Base-by-base conservation (phyloP, 1,140 invertebrate genomes). In the Phenacoccus solenopsis region DNA sequence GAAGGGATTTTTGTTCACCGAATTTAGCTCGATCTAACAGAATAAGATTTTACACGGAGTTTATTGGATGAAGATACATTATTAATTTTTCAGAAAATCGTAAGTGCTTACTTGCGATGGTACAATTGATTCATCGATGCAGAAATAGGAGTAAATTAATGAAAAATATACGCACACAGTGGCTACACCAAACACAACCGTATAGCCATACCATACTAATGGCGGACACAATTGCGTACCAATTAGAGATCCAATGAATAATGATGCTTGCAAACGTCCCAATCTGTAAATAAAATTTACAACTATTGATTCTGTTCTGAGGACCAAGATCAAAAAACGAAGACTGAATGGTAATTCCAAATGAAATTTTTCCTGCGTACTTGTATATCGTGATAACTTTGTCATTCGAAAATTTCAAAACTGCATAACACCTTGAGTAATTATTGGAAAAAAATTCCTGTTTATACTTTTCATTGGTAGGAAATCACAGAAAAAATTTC, bases 201-300 rank as follows among this genome's bases (percentile, higher is more conserved):
- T 24, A 56, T 71, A 74, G 1, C 69, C 69, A 20, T 74, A 70
- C 73, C 83, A 83, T n/a, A 82, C 82, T 21, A 81, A 79, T 2
- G 76, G 70, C 61, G 77, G 76, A 70, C 83, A 79, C 0, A 84
- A 69, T 67, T 81, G 77, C n/a, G 84, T 80, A 74, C 86, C 87
- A 24, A 81, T 73, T 7, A 88, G 77, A 38, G 83, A 73, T 7
- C 86, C 87, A 25, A 80, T 74, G 27, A 82, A 82, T n/a, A 87
- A 77, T 0, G 80, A 75, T 10, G 81, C 81, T 75, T 87, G 83
- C 73, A 88, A 76, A 56, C 84, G 79, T 56, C 84, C 85, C 80
- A 89, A 83, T 73, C 84, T 85, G 73, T 49, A 16, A 5, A 49
- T n/a, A n/a, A 49, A 49, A 49, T 16, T 49, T 4, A 49, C 20